Conservation (phyloP, 2,113 vertebrate genomes). For the Anhinga rufa region DNA sequence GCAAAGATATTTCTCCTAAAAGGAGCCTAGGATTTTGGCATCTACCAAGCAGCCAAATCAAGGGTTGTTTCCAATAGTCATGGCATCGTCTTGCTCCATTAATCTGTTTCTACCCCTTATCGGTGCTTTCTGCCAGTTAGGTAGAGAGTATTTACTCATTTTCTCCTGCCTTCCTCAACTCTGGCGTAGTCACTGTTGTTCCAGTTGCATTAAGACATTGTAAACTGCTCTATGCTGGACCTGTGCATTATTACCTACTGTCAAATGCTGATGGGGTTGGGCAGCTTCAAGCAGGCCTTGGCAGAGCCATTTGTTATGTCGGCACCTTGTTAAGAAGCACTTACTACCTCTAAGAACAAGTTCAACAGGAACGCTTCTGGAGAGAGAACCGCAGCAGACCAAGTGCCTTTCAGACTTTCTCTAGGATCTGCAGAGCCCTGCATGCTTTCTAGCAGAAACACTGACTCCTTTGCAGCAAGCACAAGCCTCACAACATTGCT, state of each 20-base stretch:
- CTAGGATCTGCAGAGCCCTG: neutral
- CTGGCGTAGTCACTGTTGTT: neutral
- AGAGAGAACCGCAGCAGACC: neutral
- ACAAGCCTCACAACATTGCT: neutral
- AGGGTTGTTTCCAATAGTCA: neutral
- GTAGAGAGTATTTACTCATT: neutral
- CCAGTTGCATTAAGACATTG: neutral
- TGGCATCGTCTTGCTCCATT: neutral
- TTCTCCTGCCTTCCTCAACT: neutral
- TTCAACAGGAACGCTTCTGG: neutral
- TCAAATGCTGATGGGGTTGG: no score
- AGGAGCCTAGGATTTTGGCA: neutral
- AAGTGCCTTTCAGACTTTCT: neutral
- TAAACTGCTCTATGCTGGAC: neutral
- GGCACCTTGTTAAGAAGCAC: neutral
- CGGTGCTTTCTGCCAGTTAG: neutral
- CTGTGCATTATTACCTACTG: neutral
- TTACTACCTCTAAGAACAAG: neutral
- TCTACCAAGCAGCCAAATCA: neutral
- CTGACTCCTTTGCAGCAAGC: neutral
- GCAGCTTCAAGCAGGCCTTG: neutral
- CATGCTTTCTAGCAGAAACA: neutral
- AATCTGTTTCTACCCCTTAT: neutral
- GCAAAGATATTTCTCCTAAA: neutral
- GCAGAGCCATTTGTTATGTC: neutral